Percentiles rank a stretch among this genome's conserved stretches.
phyloP scores from a whole-genome alignment of 2,888 invertebrate genomes.

The Nomada goodeniana region DNA sequence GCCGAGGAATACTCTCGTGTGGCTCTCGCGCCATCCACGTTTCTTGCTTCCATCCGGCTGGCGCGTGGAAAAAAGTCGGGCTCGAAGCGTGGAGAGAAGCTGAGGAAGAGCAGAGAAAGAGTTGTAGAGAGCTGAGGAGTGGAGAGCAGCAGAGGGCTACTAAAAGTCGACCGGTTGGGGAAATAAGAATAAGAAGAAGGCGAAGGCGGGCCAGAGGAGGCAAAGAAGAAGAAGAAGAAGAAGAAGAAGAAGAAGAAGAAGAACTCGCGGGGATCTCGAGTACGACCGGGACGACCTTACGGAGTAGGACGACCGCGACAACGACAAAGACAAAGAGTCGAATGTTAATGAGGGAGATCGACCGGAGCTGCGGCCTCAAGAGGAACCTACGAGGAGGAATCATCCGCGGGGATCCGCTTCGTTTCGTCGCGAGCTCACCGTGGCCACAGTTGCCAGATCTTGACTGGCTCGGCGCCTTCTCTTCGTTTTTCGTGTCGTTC shows the following conservation, averaged over 20 bases:
- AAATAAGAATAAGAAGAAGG: conserved; percentile 62
- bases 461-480: conserved; percentile 36
- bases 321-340: conserved; percentile 70
- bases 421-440: conserved; percentile 42
- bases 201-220: conserved; percentile 10
- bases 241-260: conserved; percentile 35
- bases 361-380: conserved; percentile 53
- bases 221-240: conserved; percentile 16
- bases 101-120: conserved; percentile 15
- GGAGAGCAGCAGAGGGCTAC: conserved; percentile 63
- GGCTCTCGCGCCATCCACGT: conserved; percentile 49
- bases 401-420: conserved; percentile 58
- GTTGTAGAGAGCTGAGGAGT: conserved; percentile 17
- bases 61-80: conserved; percentile 52
- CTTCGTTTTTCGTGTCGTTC: conserved; percentile 25
- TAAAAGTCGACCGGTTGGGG: conserved; percentile 73
- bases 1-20: conserved; percentile 50
- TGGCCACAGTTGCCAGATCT: conserved; percentile 58
- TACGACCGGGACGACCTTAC: conserved; percentile 65
- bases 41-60: conserved; percentile 52
- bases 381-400: conserved; percentile 57
- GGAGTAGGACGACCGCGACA: conserved; percentile 66
- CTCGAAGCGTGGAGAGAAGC: conserved; percentile 17
- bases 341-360: conserved; percentile 73
- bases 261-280: conserved; percentile 48